Evolutionary conservation across 2,888 invertebrate genomes (phyloP).

Genomic region (Mycalesis mineus): DNA sequence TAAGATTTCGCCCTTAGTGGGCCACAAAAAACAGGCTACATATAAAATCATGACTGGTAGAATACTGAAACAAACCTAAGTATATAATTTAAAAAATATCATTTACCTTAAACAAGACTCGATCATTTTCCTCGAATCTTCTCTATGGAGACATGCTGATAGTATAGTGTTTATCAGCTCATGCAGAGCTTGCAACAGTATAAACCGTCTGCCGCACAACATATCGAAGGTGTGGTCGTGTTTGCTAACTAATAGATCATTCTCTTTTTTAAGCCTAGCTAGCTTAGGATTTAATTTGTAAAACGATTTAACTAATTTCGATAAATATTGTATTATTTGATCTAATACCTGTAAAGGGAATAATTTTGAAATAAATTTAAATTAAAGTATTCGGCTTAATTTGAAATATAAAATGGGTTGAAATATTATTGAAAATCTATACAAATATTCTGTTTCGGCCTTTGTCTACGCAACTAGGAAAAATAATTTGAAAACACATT

Average conservation of each 20-base stretch:
- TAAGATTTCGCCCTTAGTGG: no score
- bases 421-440: no score
- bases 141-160: constrained; percentile 74
- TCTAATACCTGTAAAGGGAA: constrained; percentile 78
- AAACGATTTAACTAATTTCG: constrained; percentile 73
- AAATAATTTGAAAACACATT: no score
- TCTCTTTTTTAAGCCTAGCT: constrained; percentile 64
- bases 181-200: constrained; percentile 74
- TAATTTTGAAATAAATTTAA: no score
- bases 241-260: constrained; percentile 61
- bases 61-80: no score
- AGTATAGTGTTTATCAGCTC: constrained; percentile 75
- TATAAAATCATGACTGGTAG: no score
- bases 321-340: constrained; percentile 74
- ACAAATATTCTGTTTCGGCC: no score
- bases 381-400: no score
- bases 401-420: no score
- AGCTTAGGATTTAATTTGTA: constrained; percentile 73
- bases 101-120: constrained; percentile 76
- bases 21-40: no score
- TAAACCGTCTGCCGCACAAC: constrained; percentile 74
- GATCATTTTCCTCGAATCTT: constrained; percentile 77
- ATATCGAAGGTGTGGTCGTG: constrained; percentile 72
- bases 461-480: no score
- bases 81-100: neutral